Evolutionary conservation across 2,888 invertebrate genomes (phyloP), one percentile per base, ranked within the genome.

Genomic region (Limulus polyphemus): DNA sequence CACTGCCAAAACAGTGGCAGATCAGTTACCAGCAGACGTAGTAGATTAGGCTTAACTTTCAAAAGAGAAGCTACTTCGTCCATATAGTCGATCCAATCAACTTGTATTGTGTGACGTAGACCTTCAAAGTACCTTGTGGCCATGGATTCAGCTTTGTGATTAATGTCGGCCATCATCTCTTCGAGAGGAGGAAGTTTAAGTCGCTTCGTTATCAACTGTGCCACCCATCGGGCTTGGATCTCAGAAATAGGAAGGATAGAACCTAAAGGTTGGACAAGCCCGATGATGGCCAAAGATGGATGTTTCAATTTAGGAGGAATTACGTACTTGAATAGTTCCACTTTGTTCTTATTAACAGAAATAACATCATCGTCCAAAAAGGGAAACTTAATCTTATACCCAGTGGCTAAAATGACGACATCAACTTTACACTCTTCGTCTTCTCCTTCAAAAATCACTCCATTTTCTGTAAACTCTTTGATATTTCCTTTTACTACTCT

Each of bases 221-320:
- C 72, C 54, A 76, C 78, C 67, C 78, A 73, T 12, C 79, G 72
- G 49, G 76, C 74, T 67, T 79, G 79, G 65, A 78, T 68, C 67
- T 79, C 79, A 11, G 76, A 71, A 3, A 79, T 75, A 0, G 79
- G 79, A 72, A 77, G 76, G 17, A 79, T 72, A 1, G 78, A 74
- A 10, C 79, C 79, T 12, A 74, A 63, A 0, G 79, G 78, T 70
- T 79, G 76, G 14, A 77, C 68, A 52, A 74, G 74, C 10, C 77
- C 79, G 59, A 80, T 75, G 16, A 79, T 72, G 47, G 76, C 77
- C 47, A 80, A 67, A 0, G 78, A 77, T 48, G 74, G 71, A 58
- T 70, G 67, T 46, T 65, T 60, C 11, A 75, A 67, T 32, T 74
- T 68, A 0, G 75, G 74, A 11, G 76, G 76, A 60, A 76, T 78